These are phyloP conservation scores for Cephus sareptanus DNA, from an alignment of 2,888 invertebrate genomes.

Conservation along the genomic window DNA sequence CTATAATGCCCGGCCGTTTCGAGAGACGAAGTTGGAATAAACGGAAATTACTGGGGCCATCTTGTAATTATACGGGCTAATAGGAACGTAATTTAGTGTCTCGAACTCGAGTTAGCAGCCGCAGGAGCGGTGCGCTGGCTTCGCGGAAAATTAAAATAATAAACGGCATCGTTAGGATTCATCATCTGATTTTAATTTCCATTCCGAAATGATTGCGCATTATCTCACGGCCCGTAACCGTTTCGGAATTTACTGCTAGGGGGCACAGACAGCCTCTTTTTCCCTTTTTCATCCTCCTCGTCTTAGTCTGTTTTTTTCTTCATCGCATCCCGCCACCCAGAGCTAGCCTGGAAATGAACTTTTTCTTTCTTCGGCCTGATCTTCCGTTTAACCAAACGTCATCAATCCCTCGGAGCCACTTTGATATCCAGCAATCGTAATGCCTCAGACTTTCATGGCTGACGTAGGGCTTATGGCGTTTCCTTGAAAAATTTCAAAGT, in stretches of 20 bases:
- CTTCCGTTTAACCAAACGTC: not conserved
- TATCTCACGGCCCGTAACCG: conserved; percentile 60
- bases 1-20: conserved; percentile 46
- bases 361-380: not conserved
- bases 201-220: conserved; percentile 67
- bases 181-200: conserved; percentile 67
- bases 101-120: conserved; percentile 64
- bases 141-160: conserved; percentile 67
- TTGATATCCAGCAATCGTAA: not conserved
- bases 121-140: conserved; percentile 35
- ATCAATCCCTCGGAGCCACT: not conserved
- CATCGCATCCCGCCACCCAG: not conserved
- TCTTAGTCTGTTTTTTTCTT: not conserved
- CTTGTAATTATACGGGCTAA: conserved; percentile 67
- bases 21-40: conserved; percentile 62
- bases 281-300: not conserved
- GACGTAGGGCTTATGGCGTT: too few species aligned
- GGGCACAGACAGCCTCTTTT: conserved; percentile 29
- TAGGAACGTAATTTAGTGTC: conserved; percentile 67
- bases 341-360: not conserved
- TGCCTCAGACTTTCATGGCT: too few species aligned
- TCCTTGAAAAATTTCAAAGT: too few species aligned
- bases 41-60: conserved; percentile 66
- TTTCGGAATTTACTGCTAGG: conserved; percentile 60
- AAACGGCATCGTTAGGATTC: conserved; percentile 68